Evolutionary conservation across 2,888 invertebrate species (phyloP), one percentile per base, ranked within the genome.

Genomic region (Dryococelus australis): DNA sequence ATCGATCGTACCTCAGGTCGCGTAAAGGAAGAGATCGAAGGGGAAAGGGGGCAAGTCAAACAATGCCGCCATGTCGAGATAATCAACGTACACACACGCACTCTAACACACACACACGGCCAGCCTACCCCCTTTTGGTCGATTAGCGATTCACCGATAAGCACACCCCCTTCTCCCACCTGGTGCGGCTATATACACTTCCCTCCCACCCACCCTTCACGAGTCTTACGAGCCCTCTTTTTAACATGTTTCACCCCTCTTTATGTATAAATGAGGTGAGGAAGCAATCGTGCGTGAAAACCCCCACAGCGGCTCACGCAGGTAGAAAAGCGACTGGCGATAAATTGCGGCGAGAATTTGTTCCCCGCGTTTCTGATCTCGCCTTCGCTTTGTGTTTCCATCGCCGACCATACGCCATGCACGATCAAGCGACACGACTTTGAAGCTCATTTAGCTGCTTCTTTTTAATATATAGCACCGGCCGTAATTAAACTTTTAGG

Each of bases 11-110:
- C 43, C 84, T 35, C 84, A 84, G 47, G 43, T 35, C 47, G 47
- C 6, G 24, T n/a, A n/a, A 28, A 83, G 13, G 85, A 47, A 47
- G 85, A 20, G 27, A 53, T 27, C 20, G 20, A 65, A n/a, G 65
- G 65, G 65, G 24, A 65, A 20, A 8, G 85, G 85, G 20, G 85
- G 51, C 16, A 83, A 83, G 28, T 83, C 43, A 83, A 83, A 83
- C 83, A 83, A 83, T 83, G 83, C 83, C 83, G 83, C 83, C 83
- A 83, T 43, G 83, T 83, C 20, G 65, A 24, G 65, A 65, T 65
- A 65, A 65, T 65, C 65, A 65, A 65, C 13, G 65, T 24, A 65
- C 65, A 65, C 65, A n/a, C 24, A 24, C 65, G 16, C 65, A 65
- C 65, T 0, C n/a, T 1, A 1, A 16, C 65, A 8, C 65, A 20